Conservation (phyloP, 2,113 vertebrate species). For the Theristicus caerulescens region DNA sequence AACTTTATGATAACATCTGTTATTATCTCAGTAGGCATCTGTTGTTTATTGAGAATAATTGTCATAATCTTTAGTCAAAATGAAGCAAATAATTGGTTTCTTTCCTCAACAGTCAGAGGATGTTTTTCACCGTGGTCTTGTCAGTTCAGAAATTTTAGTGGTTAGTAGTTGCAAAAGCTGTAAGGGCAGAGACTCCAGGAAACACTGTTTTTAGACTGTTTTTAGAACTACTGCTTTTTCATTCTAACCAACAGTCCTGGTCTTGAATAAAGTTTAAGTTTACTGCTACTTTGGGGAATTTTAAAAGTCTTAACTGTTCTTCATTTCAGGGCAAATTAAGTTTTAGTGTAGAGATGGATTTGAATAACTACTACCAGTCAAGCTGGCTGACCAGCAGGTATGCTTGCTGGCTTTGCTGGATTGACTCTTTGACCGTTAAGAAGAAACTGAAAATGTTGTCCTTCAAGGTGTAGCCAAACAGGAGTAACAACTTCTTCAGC, state of each 20-base stretch:
- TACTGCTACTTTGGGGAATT: neutral
- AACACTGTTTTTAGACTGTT: neutral
- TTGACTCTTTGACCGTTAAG: neutral
- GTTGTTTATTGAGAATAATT: neutral
- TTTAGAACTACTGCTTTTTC: neutral
- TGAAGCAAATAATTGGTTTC: neutral
- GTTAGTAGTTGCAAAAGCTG: neutral
- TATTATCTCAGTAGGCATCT: neutral
- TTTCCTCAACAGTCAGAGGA: neutral
- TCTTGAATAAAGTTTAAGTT: neutral
- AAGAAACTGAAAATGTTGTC: neutral
- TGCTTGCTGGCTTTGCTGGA: neutral
- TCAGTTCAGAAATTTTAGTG: neutral
- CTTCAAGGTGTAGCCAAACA: neutral
- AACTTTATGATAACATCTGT: neutral
- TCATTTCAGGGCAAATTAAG: neutral
- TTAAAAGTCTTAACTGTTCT: neutral
- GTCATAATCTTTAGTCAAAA: neutral
- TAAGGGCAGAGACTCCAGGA: neutral
- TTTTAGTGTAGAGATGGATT: neutral
- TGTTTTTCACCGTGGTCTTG: neutral
- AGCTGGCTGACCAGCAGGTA: neutral
- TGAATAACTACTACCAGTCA: accelerated
- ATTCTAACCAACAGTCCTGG: accelerated
- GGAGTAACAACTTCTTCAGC: neutral